Conservation (phyloP, 2,797 vertebrate genomes). For the Mormyrops attenuatus region DNA sequence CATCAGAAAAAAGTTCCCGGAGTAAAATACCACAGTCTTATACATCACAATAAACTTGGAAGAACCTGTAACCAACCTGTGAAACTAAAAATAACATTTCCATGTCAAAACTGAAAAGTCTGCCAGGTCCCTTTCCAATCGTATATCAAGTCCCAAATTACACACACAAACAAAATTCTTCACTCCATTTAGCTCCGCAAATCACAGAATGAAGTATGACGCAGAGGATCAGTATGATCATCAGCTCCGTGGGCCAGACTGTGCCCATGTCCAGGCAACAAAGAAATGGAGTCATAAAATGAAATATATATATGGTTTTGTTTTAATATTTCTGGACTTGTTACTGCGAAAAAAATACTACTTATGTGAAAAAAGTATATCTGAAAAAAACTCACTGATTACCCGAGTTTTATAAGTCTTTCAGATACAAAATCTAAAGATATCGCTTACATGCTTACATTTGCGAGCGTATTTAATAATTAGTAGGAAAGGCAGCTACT, state of each 20-base stretch:
- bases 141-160: neutral
- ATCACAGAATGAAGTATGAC: neutral
- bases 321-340: neutral
- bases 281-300: neutral
- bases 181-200: neutral
- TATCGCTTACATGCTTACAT: neutral
- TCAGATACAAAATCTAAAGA: no score
- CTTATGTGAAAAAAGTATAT: neutral
- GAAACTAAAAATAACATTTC: constrained; percentile 28
- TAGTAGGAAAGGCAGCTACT: neutral
- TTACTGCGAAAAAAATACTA: neutral
- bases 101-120: constrained; percentile 5
- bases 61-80: constrained; percentile 14
- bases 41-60: constrained; percentile 21
- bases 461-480: neutral
- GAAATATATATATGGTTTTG: neutral
- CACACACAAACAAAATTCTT: neutral
- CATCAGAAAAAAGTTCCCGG: constrained; percentile 22
- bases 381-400: neutral
- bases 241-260: neutral
- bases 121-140: constrained; percentile 27
- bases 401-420: neutral
- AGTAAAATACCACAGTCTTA: constrained; percentile 22
- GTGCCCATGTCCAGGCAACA: neutral
- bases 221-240: neutral